Evolutionary conservation across 2,113 vertebrate species (phyloP).

Genomic region (Platanista minor): DNA sequence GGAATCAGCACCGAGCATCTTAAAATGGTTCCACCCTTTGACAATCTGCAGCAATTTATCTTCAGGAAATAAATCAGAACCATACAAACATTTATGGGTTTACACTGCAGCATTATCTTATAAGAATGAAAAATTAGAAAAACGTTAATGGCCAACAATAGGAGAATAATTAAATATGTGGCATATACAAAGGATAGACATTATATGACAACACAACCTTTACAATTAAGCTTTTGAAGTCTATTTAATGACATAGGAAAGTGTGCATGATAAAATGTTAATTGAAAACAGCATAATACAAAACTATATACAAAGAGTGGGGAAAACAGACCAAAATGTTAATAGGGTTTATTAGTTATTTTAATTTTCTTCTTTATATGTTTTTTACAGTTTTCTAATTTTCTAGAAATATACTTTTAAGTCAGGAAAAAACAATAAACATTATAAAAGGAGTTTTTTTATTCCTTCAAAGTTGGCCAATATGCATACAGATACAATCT

Average conservation of each 20-base stretch:
- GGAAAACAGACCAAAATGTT: neutral
- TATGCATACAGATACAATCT: constrained; percentile 19
- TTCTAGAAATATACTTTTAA: constrained; percentile 41
- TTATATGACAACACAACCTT: neutral
- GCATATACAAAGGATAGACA: neutral
- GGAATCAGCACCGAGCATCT: neutral
- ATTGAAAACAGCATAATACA: neutral
- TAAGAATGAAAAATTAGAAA: constrained; percentile 4
- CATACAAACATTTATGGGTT: neutral
- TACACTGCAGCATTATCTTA: neutral
- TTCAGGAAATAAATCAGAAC: neutral
- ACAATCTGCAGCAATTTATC: neutral
- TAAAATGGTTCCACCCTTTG: neutral
- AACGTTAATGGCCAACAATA: neutral
- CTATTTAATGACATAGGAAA: neutral
- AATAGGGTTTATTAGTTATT: neutral
- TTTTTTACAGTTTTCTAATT: constrained; percentile 28
- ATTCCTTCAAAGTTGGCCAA: constrained; percentile 18
- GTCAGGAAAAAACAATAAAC: constrained; percentile 30
- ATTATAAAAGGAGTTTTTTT: constrained; percentile 18
- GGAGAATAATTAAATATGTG: neutral
- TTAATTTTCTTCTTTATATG: constrained; percentile 23
- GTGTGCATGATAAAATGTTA: neutral
- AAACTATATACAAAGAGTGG: neutral
- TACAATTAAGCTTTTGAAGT: neutral